Percentiles rank a stretch among this genome's conserved stretches.
Evolutionary conservation across 35 echinoderm and acorn worm species (phyloP).

Genomic region (Acanthaster planci): DNA sequence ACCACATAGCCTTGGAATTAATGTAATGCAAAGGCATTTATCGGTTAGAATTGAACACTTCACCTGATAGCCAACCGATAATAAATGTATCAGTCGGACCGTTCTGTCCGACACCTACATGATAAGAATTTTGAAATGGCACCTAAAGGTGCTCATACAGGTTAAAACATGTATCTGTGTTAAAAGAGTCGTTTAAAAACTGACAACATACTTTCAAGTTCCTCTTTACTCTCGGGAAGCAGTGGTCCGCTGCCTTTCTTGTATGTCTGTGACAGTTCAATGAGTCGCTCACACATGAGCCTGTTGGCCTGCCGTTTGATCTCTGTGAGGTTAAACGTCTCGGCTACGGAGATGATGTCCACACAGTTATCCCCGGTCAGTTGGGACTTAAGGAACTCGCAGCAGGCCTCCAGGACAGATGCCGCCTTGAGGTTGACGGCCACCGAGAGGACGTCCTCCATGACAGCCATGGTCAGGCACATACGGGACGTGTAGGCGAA

Average conservation of each 20-base stretch:
- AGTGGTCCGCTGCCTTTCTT: constrained; percentile 33
- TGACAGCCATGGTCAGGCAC: constrained; percentile 50
- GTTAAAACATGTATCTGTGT: not conserved
- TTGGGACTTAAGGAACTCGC: constrained; percentile 74
- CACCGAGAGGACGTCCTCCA: constrained; percentile 63
- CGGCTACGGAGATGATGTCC: constrained; percentile 78
- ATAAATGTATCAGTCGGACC: no score
- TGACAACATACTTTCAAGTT: constrained; percentile 18
- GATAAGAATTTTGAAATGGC: no score
- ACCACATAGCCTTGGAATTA: no score
- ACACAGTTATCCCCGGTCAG: constrained; percentile 82
- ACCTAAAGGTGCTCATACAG: not conserved
- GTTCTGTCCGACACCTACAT: no score
- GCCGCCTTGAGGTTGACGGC: constrained; percentile 59
- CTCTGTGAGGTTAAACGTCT: constrained; percentile 63
- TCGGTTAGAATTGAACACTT: no score
- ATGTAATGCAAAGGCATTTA: no score
- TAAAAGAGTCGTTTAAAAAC: not conserved
- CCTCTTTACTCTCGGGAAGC: constrained; percentile 31
- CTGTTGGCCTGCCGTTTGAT: constrained; percentile 77
- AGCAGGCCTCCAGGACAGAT: constrained; percentile 69
- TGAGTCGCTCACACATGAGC: constrained; percentile 79
- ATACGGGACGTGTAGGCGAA: constrained; percentile 79
- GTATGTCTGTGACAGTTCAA: constrained; percentile 79
- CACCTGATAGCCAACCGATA: no score